Evolutionary conservation across 2,113 vertebrate species (phyloP), one percentile per base, ranked within the genome.

Genomic region (rat (Rattus norvegicus)): DNA sequence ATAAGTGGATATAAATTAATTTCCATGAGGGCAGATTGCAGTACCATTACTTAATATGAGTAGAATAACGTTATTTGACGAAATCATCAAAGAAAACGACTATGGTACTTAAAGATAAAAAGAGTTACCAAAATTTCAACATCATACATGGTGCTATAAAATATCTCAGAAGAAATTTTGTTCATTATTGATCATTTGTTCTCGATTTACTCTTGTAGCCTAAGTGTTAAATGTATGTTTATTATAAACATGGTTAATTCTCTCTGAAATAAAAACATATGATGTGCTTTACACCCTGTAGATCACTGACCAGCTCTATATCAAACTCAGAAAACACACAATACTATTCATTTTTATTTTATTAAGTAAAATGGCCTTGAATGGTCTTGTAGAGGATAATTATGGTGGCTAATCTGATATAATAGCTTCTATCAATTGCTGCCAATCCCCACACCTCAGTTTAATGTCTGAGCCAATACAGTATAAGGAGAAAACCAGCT

Each of bases 301-400:
- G 14, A 7, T 54, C 3, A 47, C 14, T 67, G n/a, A 47, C 2
- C 11, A 33, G 2, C 52, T 81, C 92, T 65, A 52, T n/a, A 81
- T 22, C 30, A 97, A 77, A 43, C 5, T 92, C 12, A 65, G 3
- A 5, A 80, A 30, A 63, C 3, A 54, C 49, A 54, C 75, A 5
- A 10, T 17, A 63, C 2, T 14, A 67, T 5, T 59, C 77, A 67
- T 22, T 43, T 43, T 52, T 67, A 73, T 22, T 69, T 69, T 49
- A 52, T 49, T 49, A 10, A 49, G 11, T 20, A 13, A 87, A 24
- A 36, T 13, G 24, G 17, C 30, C 52, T 87, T 52, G 22, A 47
- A 14, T 69, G 63, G 0, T 43, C 13, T 17, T 63, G 12, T 2
- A 61, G 36, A 39, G 0, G 36, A 6, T 5, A 4, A 3, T 14